Evolutionary conservation across 2,113 vertebrate species (phyloP).

Genomic region (Lonchura striata): DNA sequence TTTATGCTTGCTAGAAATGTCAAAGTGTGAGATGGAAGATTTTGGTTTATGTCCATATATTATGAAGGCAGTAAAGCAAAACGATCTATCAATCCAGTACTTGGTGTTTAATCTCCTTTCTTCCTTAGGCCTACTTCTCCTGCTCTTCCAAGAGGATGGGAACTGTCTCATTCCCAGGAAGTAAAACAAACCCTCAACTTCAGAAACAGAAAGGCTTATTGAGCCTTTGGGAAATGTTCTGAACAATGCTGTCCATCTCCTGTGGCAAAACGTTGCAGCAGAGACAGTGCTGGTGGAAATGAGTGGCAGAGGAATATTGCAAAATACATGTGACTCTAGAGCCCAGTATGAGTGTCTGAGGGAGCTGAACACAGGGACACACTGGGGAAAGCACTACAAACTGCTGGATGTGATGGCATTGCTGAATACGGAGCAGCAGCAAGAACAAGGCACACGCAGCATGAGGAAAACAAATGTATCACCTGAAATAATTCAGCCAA

Average conservation of each 20-base stretch:
- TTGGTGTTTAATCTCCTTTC: neutral
- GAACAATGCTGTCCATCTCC: neutral
- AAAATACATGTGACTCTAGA: neutral
- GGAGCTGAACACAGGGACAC: neutral
- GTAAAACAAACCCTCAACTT: neutral
- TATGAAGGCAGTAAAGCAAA: neutral
- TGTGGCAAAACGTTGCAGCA: neutral
- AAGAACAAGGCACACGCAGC: neutral
- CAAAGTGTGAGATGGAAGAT: neutral
- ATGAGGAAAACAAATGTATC: neutral
- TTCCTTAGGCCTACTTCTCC: neutral
- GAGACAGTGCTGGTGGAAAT: neutral
- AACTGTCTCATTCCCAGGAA: neutral
- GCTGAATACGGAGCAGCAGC: neutral
- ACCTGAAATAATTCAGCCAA: neutral
- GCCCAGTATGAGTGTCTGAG: neutral
- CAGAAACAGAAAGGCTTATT: conserved; percentile 2
- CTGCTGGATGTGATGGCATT: neutral
- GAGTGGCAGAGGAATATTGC: neutral
- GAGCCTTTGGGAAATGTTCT: conserved; percentile 37
- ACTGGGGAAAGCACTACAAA: neutral
- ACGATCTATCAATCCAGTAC: neutral
- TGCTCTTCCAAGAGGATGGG: neutral
- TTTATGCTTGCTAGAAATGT: neutral
- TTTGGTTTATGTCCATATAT: neutral